Percentiles rank a stretch among this genome's conserved stretches.
phyloP scores from a whole-genome alignment of 37 sponge, comb jelly and placozoan genomes.

The Spongilla lacustris region DNA sequence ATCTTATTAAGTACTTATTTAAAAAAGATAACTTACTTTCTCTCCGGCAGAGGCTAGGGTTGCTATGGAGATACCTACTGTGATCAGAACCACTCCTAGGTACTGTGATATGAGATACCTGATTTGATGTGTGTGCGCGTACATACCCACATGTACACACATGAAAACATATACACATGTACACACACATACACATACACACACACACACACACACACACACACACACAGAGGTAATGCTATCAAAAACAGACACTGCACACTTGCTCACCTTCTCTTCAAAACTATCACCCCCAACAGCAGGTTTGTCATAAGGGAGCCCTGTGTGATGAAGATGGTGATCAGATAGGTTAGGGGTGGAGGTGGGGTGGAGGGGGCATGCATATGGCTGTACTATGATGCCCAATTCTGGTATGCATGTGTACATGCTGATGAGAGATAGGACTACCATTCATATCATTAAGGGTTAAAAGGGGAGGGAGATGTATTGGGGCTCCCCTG shows the following conservation, averaged over 20 bases:
- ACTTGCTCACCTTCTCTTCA: slow-evolving; percentile 62
- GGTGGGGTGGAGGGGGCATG: neutral
- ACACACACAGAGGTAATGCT: neutral
- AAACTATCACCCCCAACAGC: slow-evolving; percentile 77
- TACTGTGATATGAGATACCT: slow-evolving; percentile 87
- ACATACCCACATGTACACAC: too few species aligned
- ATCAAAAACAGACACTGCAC: neutral
- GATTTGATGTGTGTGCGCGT: neutral
- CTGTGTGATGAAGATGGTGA: too few species aligned
- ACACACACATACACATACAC: neutral
- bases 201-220: slow-evolving; percentile 1
- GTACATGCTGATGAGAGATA: too few species aligned
- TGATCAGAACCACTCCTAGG: slow-evolving; percentile 80
- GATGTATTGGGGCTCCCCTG: too few species aligned
- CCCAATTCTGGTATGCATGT: too few species aligned
- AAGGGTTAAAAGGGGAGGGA: too few species aligned
- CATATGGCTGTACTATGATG: too few species aligned
- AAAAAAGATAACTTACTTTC: slow-evolving; percentile 4
- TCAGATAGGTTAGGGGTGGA: neutral
- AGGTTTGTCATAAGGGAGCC: slow-evolving; percentile 93
- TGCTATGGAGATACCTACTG: slow-evolving; percentile 83
- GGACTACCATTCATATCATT: too few species aligned
- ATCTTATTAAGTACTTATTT: too few species aligned
- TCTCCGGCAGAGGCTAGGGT: slow-evolving; percentile 79
- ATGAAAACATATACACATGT: neutral